phyloP scores from a whole-genome alignment of 2,113 vertebrate genomes.

The Coreoperca whiteheadi region DNA sequence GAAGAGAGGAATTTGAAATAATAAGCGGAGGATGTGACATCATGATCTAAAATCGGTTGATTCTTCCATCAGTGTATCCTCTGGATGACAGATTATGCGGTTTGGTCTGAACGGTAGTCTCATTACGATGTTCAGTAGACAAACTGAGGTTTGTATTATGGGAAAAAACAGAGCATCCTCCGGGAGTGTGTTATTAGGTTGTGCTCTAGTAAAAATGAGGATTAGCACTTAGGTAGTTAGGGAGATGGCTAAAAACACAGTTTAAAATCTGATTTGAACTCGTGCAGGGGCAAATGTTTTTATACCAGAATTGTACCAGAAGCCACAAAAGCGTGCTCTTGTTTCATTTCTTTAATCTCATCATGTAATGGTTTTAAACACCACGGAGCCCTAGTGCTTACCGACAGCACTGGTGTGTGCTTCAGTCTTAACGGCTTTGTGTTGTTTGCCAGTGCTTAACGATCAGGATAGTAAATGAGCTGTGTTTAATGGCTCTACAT shows the following conservation, averaged over 20 bases:
- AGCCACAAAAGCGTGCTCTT: neutral
- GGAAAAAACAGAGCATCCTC: neutral
- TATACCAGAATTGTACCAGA: neutral
- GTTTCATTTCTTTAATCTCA: neutral
- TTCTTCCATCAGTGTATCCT: constrained; percentile 26
- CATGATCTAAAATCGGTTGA: constrained; percentile 9
- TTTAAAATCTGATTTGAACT: constrained; percentile 6
- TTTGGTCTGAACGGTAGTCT: neutral
- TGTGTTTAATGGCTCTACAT: constrained; percentile 15
- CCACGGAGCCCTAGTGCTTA: neutral
- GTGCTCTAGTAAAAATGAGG: neutral
- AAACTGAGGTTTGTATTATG: constrained; percentile 16
- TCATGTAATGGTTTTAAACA: neutral
- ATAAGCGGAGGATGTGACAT: constrained; percentile 63
- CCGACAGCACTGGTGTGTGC: neutral
- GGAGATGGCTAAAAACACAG: constrained; percentile 4
- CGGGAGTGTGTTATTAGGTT: neutral
- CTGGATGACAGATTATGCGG: constrained; percentile 9
- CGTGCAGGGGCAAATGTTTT: neutral
- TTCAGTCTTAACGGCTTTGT: neutral
- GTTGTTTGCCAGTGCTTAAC: neutral
- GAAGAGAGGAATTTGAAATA: constrained; percentile 32
- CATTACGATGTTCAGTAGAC: neutral
- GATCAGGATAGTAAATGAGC: neutral
- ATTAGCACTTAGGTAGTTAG: neutral